phyloP scores from a whole-genome alignment of 2,797 vertebrate genomes.

The Spatula clypeata region DNA sequence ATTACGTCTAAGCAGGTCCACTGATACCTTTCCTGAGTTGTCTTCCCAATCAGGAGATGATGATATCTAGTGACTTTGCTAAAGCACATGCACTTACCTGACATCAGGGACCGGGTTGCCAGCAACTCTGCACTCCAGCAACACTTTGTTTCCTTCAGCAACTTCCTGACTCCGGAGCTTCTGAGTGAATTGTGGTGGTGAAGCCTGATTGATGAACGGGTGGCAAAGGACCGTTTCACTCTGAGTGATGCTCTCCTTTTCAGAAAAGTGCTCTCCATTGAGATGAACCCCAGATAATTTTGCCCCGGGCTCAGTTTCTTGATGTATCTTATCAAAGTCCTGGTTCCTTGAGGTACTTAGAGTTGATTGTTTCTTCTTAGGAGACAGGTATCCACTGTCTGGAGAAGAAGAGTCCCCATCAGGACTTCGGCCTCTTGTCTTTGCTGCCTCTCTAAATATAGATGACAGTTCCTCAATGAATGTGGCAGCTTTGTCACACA shows the following conservation, averaged over 20 bases:
- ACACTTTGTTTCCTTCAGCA: slow-evolving; percentile 92
- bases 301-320: slow-evolving; percentile 50
- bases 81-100: slow-evolving; percentile 84
- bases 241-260: background rate
- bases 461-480: slow-evolving; percentile 97
- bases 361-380: slow-evolving; percentile 83
- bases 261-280: slow-evolving; percentile 10
- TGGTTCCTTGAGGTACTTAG: slow-evolving; percentile 68
- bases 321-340: slow-evolving; percentile 48
- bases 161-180: slow-evolving; percentile 97
- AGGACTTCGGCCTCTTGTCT: slow-evolving; percentile 84
- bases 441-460: slow-evolving; percentile 92
- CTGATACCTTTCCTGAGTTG: background rate
- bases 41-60: background rate
- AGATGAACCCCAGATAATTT: background rate
- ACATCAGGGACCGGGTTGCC: slow-evolving; percentile 92
- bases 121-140: slow-evolving; percentile 91
- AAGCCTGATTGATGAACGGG: slow-evolving; percentile 68
- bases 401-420: slow-evolving; percentile 95
- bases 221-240: background rate
- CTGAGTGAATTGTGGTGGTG: slow-evolving; percentile 92
- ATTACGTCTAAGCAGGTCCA: background rate
- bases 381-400: slow-evolving; percentile 96
- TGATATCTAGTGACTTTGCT: background rate
- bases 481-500: slow-evolving; percentile 92